A percentile compares a stretch with the other conserved stretches of the same genome.
These are phyloP conservation scores for Phodopus roborovskii DNA, from an alignment of 2,113 vertebrate genomes.

Conservation along the genomic window DNA sequence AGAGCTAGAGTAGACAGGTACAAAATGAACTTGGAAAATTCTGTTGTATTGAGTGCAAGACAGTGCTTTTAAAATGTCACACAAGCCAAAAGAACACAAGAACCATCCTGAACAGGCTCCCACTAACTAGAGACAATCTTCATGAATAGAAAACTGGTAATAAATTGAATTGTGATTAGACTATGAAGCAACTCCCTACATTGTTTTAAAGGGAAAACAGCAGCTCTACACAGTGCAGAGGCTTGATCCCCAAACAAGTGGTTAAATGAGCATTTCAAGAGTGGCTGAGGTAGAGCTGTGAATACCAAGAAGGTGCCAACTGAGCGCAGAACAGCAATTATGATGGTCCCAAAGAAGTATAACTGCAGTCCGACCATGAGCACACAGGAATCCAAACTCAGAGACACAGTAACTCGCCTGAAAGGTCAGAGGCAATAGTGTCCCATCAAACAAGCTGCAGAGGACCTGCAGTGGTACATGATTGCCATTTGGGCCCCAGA, in stretches of 20 bases:
- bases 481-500: not conserved
- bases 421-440: not conserved
- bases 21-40: conserved; percentile 17
- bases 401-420: not conserved
- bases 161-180: conserved; percentile 20
- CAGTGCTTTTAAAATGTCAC: not conserved
- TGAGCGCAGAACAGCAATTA: not conserved
- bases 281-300: not conserved
- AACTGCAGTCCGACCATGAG: not conserved
- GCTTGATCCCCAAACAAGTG: not conserved
- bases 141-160: conserved; percentile 13
- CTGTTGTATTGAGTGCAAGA: not conserved
- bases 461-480: not conserved
- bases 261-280: conserved; percentile 31
- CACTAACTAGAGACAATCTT: not conserved
- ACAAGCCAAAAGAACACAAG: not conserved
- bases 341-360: not conserved
- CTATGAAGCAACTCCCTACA: not conserved
- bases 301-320: not conserved
- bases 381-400: conserved; percentile 20
- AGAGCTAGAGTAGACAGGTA: not conserved
- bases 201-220: not conserved
- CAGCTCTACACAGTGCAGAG: conserved; percentile 2
- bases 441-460: not conserved
- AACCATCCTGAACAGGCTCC: not conserved